A percentile compares a stretch with the other conserved stretches of the same genome.
phyloP scores from a whole-genome alignment of 2,888 invertebrate genomes.

The Hymenopus coronatus region DNA sequence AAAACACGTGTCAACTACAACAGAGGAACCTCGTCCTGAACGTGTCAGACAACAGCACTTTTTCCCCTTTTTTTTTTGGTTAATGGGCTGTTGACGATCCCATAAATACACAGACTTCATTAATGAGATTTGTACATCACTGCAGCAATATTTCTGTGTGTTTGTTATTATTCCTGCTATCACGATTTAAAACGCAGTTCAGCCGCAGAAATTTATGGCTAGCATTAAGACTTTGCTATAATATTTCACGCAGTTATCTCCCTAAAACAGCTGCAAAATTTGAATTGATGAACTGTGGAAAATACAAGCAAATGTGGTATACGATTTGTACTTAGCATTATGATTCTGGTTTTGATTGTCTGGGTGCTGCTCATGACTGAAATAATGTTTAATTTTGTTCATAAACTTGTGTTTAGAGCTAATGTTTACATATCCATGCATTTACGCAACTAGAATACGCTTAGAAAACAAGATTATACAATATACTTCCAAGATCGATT shows the following conservation, averaged over 20 bases:
- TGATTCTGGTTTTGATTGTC: neutral
- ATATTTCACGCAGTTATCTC: neutral
- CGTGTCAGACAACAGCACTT: neutral
- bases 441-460: no score
- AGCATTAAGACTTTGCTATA: neutral
- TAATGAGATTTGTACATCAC: neutral
- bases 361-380: neutral
- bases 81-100: neutral
- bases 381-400: neutral
- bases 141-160: neutral
- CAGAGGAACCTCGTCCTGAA: neutral
- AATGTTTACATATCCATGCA: no score
- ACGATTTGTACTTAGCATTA: neutral
- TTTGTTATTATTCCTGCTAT: neutral
- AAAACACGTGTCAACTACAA: slow-evolving; percentile 7
- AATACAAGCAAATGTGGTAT: neutral
- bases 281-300: neutral
- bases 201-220: neutral
- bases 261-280: neutral
- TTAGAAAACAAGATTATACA: no score
- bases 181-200: neutral
- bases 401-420: no score
- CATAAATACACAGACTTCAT: neutral
- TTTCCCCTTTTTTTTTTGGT: neutral
- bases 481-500: no score